Conservation (phyloP, 2,797 vertebrate species). For the Falco columbarius region DNA sequence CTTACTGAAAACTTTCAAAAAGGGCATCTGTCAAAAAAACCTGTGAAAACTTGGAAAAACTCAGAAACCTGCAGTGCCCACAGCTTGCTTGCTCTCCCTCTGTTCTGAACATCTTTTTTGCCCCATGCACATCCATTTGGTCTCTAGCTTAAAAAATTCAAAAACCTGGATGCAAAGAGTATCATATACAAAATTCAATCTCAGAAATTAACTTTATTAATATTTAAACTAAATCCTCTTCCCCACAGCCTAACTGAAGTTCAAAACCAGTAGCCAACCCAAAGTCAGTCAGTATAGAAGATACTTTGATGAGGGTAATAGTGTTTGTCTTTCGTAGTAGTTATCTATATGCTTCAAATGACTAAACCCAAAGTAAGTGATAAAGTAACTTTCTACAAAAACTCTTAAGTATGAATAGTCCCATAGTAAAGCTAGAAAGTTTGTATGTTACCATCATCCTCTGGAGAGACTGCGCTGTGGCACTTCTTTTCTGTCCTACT, state of each 20-base stretch:
- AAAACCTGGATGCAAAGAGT: background rate
- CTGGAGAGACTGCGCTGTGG: background rate
- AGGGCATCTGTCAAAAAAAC: background rate
- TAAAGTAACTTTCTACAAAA: background rate
- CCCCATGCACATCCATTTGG: background rate
- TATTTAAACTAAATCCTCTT: background rate
- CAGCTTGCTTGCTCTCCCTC: rapidly evolving
- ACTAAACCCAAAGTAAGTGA: background rate
- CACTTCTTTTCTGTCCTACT: background rate
- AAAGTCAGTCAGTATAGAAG: background rate
- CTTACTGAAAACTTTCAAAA: background rate
- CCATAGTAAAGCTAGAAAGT: background rate
- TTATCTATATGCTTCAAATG: background rate
- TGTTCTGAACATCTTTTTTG: background rate
- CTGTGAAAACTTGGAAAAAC: background rate
- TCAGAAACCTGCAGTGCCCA: background rate
- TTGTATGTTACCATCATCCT: background rate
- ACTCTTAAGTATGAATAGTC: background rate
- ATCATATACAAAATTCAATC: background rate
- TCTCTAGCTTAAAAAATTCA: background rate
- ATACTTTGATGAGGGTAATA: background rate
- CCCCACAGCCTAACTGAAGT: background rate
- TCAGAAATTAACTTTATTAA: background rate
- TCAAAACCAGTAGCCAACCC: background rate
- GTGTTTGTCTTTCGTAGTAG: background rate